Evolutionary conservation across 2,113 vertebrate genomes (phyloP), one percentile per base, ranked within the genome.

Genomic region (Oophaga pumilio): DNA sequence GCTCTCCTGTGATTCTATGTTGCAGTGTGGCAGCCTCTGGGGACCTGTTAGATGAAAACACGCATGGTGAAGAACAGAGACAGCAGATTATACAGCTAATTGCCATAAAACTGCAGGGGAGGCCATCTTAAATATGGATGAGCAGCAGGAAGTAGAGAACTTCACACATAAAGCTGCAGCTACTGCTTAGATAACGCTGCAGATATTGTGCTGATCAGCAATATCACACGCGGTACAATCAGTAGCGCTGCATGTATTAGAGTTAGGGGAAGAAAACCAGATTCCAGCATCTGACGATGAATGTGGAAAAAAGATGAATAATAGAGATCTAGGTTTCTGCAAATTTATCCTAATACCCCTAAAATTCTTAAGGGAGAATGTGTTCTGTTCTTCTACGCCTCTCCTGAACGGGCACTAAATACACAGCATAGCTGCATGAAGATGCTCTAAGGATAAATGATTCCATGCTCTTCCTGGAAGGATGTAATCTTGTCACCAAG

Each of bases 81-180:
- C 60, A 43, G 56, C 56, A 62, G 78, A 80, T 60, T 60, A 60
- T 80, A 60, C 78, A 80, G 78, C 24, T 80, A 80, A 80, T 43
- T 20, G 56, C 57, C 56, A 80, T 80, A 80, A 80, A 80, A 60
- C 78, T 80, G 57, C 78, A 80, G 78, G 78, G 53, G 57, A 80
- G 78, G 20, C 56, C 56, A 60, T 80, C 78, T 60, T 80, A 79
- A 57, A 80, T 53, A 80, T 33, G 28, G 78, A 80, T 80, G 78
- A 79, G 26, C 77, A 33, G 77, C 77, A 57, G 78, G 78, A 60
- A 53, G 28, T 2, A 43, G 57, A 80, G 56, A 80, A 60, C 8
- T 60, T 60, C 22, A 80, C 78, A 60, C 17, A 80, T 80, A 33
- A 80, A 60, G 57, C 8, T 43, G 28, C 56, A 17, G 78, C 57